These are phyloP conservation scores for Branchinecta sandiegonensis DNA, from an alignment of 2,888 invertebrate genomes.

Conservation along the genomic window DNA sequence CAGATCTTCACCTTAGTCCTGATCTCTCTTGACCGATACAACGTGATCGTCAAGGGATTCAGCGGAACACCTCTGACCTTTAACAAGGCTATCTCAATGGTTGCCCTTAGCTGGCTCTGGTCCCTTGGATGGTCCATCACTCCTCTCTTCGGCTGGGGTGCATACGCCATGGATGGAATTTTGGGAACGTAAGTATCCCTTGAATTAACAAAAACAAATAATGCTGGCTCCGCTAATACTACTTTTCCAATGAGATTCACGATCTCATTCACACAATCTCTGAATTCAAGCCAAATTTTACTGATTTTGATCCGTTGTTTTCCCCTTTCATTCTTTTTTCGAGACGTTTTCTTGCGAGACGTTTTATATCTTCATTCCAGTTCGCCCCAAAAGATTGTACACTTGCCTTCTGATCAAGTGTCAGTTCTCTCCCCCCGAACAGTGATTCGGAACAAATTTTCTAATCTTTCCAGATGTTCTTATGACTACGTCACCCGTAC, in stretches of 20 bases:
- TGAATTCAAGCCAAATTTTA: no score
- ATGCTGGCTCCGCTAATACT: no score
- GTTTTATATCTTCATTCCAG: no score
- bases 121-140: slow-evolving; percentile 33
- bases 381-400: no score
- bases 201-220: neutral
- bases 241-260: no score
- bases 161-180: slow-evolving; percentile 24
- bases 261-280: no score
- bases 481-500: slow-evolving; percentile 7
- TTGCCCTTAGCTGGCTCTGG: slow-evolving; percentile 35
- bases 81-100: slow-evolving; percentile 30
- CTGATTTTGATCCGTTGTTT: no score
- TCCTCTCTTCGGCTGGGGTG: slow-evolving; percentile 36
- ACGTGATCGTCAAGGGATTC: slow-evolving; percentile 33
- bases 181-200: slow-evolving; percentile 19
- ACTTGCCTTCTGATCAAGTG: no score
- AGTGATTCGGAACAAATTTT: neutral
- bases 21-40: slow-evolving; percentile 33
- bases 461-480: neutral
- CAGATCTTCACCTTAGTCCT: slow-evolving; percentile 34
- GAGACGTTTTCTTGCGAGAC: no score
- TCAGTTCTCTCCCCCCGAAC: no score
- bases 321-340: no score
- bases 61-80: slow-evolving; percentile 30